Evolutionary conservation across 2,113 vertebrate species (phyloP), one percentile per base, ranked within the genome.

Genomic region (Xyliphius kryptos): DNA sequence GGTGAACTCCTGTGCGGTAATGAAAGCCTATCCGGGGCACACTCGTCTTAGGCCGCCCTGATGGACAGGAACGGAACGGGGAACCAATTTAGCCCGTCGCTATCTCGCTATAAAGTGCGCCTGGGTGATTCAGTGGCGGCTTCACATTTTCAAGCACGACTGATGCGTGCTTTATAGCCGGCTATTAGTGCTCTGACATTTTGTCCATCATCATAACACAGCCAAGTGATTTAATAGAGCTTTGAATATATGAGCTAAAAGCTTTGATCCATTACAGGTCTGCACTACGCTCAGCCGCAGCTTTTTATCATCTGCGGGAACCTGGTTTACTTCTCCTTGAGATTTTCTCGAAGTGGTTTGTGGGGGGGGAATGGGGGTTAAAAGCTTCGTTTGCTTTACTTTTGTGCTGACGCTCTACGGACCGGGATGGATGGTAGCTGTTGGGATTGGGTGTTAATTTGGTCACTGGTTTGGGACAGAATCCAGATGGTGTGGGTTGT

Each of bases 151-250:
- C 44, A 52, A 68, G 37, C 61, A 52, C 26, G 15, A 54, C 36
- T 57, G 41, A 49, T 37, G 60, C 13, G 15, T 63, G 32, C 47
- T 67, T 51, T 67, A 66, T 41, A 57, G 55, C 47, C 26, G 38
- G 22, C 54, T 48, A 56, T 61, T 58, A 63, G 54, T 55, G 52
- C 57, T 60, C 21, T 61, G 58, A 70, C 64, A 60, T 67, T 64
- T 70, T 59, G 61, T 70, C 61, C 68, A 70, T 53, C 68, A 59
- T 70, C 61, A 64, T 64, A 70, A 70, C 56, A 46, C 43, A 53
- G 43, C 32, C 68, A 57, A 64, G 61, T 70, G 61, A 64, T 70
- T 70, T 70, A 53, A 70, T 64, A 58, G 61, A 38, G 61, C 62
- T 64, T 57, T 40, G 48, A 51, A 59, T 64, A 53, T 44, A 58